Evolutionary conservation across 2,113 vertebrate species (phyloP), one percentile per base, ranked within the genome.

Genomic region (Protobothrops flavoviridis): DNA sequence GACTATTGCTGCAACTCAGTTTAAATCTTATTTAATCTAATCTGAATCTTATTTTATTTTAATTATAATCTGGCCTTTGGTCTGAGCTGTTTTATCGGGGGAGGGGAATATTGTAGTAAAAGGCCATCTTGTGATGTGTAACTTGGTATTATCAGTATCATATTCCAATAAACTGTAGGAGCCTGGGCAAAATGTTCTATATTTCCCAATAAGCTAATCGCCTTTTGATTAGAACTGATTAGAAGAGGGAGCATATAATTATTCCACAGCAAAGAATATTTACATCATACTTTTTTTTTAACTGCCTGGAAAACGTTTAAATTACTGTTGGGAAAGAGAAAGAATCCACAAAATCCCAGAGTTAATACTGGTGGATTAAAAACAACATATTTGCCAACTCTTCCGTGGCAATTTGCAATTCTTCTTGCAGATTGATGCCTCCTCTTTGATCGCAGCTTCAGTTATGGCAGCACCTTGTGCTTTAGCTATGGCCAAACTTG

Each of bases 401-500:
- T 81, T 81, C 33, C 3, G 33, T 39, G 33, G 17, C 29, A 69
- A 69, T n/a, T 69, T 69, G 64, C 1, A 5, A n/a, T 69, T 5
- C 39, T 0, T 0, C 0, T 88, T 94, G 23, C 97, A 99, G 99
- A 99, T 99, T 0, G 98, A 99, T 1, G 97, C 99, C 0, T 96
- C 98, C 0, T 98, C 98, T 0, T 93, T 99, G 95, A 98, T 99
- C 0, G 98, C 99, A 0, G 99, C 99, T 11, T 99, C 99, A 0
- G 99, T 99, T 59, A 99, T 99, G 99, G 99, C 99, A 0, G 99
- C 99, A 0, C 99, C 99, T 0, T 99, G 99, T 0, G 99, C 99
- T 8, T 92, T 99, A 21, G 99, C 98, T 29, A 97, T 99, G 29
- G 98, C 99, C 91, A 99, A 99, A 94, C 98, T 99, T 0, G 97